Percentiles rank a stretch among this genome's conserved stretches.
These are phyloP conservation scores for Liasis olivaceus DNA, from an alignment of 2,797 vertebrate species.

Conservation along the genomic window DNA sequence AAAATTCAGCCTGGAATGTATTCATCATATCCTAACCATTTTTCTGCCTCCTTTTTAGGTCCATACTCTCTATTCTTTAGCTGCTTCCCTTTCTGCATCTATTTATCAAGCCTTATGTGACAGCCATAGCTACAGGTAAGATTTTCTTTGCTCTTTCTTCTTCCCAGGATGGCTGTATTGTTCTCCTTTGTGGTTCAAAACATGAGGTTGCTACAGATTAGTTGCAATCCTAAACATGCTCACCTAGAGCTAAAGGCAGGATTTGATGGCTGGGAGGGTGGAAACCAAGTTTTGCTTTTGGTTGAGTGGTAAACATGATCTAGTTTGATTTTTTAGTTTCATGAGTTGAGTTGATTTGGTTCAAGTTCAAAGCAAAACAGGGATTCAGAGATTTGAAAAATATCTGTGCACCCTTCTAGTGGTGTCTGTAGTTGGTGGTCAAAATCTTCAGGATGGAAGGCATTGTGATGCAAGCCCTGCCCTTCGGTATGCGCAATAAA, in stretches of 20 bases:
- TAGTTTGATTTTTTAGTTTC: background rate
- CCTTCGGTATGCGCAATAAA: too few species aligned
- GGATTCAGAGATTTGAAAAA: background rate
- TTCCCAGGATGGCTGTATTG: slow-evolving; percentile 4
- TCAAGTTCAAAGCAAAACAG: background rate
- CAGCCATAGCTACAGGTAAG: slow-evolving; percentile 99
- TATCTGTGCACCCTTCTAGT: too few species aligned
- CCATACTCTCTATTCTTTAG: slow-evolving; percentile 90
- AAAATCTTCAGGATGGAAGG: background rate
- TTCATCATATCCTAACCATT: slow-evolving; percentile 29
- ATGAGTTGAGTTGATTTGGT: background rate
- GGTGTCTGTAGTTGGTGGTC: background rate
- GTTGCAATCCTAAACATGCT: background rate
- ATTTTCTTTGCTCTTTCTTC: background rate
- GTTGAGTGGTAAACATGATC: background rate
- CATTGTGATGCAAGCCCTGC: too few species aligned
- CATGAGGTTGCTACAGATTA: background rate
- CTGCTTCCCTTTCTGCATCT: slow-evolving; percentile 96
- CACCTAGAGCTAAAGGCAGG: background rate
- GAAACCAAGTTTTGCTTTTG: background rate
- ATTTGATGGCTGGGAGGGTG: background rate
- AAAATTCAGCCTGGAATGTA: background rate
- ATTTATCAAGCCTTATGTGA: slow-evolving; percentile 98
- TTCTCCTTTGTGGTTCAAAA: background rate
- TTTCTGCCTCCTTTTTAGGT: slow-evolving; percentile 79